Conservation (phyloP, 2,113 vertebrate genomes). For the Petrocephalus zakoni region DNA sequence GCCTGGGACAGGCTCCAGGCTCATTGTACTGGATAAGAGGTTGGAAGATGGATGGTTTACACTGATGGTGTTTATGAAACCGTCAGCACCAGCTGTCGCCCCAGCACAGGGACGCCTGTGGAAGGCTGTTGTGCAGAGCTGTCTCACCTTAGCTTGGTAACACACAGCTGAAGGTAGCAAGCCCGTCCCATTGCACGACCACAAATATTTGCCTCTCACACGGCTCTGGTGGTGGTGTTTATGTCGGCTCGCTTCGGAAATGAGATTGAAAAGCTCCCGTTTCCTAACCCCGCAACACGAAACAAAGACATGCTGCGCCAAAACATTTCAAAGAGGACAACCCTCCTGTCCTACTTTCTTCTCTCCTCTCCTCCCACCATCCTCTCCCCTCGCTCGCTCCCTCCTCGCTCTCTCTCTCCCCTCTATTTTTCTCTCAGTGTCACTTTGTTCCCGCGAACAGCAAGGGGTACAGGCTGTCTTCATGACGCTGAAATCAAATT, state of each 20-base stretch:
- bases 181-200: not conserved
- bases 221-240: conserved; percentile 50
- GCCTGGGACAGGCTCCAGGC: not conserved
- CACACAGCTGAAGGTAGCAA: not conserved
- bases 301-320: conserved; percentile 32
- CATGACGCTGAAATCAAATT: conserved; percentile 33
- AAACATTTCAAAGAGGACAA: conserved; percentile 46
- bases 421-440: conserved; percentile 9
- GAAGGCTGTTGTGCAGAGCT: not conserved
- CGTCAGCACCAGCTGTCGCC: not conserved
- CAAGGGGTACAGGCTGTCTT: conserved; percentile 22
- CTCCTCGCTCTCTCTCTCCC: conserved; percentile 24
- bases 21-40: not conserved
- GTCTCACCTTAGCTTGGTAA: not conserved
- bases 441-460: conserved; percentile 25
- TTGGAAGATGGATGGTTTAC: not conserved
- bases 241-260: conserved; percentile 55
- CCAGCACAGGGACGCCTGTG: not conserved
- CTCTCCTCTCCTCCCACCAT: conserved; percentile 39
- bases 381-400: conserved; percentile 23
- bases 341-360: conserved; percentile 52
- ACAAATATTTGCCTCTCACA: conserved; percentile 20
- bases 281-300: conserved; percentile 37
- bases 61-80: not conserved
- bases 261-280: conserved; percentile 52